A percentile compares a stretch with the other conserved stretches of the same genome.
Evolutionary conservation across 2,888 invertebrate species (phyloP).

Genomic region (Clepsis dumicolana): DNA sequence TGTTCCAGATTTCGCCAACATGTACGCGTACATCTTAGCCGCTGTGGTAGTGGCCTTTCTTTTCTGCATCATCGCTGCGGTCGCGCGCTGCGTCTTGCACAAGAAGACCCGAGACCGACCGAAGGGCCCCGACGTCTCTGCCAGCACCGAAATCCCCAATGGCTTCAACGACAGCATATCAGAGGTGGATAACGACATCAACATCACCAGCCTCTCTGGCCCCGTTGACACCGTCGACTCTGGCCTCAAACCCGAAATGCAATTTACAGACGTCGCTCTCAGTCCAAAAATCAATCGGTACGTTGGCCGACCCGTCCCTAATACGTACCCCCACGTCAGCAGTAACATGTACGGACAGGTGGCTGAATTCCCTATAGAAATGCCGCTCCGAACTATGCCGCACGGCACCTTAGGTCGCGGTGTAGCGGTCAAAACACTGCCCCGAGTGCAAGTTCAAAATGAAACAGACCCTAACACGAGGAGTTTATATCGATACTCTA

Average conservation of each 20-base stretch:
- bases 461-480: constrained; percentile 86
- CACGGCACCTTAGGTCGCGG: constrained; percentile 80
- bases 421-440: constrained; percentile 79
- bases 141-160: constrained; percentile 92
- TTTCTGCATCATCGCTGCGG: constrained; percentile 90
- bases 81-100: constrained; percentile 90
- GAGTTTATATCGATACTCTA: constrained; percentile 88
- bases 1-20: constrained; percentile 90
- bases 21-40: constrained; percentile 94
- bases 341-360: constrained; percentile 85
- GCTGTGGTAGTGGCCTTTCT: constrained; percentile 90
- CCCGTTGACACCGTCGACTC: constrained; percentile 86
- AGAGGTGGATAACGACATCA: constrained; percentile 93
- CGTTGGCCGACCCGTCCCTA: constrained; percentile 80
- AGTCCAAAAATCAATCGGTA: constrained; percentile 83
- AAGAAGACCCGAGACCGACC: constrained; percentile 88
- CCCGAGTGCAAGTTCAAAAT: constrained; percentile 77
- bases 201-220: constrained; percentile 89
- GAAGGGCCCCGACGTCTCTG: constrained; percentile 89
- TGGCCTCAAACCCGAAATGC: constrained; percentile 77
- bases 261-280: constrained; percentile 76
- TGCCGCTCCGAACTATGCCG: constrained; percentile 82
- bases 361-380: constrained; percentile 82
- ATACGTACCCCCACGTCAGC: constrained; percentile 81
- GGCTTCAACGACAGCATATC: constrained; percentile 95